Conservation (phyloP, 2,888 invertebrate genomes). For the Xestia rhomboidea region DNA sequence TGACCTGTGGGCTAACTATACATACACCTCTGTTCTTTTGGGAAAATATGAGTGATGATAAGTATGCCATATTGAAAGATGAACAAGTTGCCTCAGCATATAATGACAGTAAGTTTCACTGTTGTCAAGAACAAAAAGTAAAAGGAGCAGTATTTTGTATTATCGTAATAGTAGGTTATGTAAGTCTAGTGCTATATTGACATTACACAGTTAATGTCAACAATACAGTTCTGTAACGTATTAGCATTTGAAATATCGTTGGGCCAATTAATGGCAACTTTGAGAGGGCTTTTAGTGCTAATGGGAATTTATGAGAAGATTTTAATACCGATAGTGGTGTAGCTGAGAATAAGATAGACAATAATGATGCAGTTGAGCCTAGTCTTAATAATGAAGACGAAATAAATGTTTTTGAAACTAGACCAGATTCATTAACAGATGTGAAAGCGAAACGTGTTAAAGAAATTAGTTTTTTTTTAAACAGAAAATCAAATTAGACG, state of each 20-base stretch:
- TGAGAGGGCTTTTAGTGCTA: conserved; percentile 21
- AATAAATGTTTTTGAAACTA: neutral
- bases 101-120: neutral
- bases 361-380: neutral
- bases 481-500: conserved; percentile 34
- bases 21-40: neutral
- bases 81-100: neutral
- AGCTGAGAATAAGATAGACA: neutral
- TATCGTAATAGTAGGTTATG: conserved; percentile 40
- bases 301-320: conserved; percentile 29
- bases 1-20: neutral
- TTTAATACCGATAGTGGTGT: conserved; percentile 10
- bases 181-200: conserved; percentile 53
- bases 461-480: conserved; percentile 17
- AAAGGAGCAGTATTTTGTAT: conserved; percentile 25
- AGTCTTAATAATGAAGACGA: neutral
- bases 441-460: conserved; percentile 31
- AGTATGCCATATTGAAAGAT: neutral
- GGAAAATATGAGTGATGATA: neutral
- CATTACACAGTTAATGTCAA: conserved; percentile 56
- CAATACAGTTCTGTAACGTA: conserved; percentile 43
- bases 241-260: conserved; percentile 58
- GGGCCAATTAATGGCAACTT: conserved; percentile 46
- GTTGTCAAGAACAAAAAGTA: conserved; percentile 14
- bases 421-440: conserved; percentile 2